Evolutionary conservation across 2,113 vertebrate species (phyloP), one percentile per base, ranked within the genome.

Genomic region (Gallinago paraguaiae): DNA sequence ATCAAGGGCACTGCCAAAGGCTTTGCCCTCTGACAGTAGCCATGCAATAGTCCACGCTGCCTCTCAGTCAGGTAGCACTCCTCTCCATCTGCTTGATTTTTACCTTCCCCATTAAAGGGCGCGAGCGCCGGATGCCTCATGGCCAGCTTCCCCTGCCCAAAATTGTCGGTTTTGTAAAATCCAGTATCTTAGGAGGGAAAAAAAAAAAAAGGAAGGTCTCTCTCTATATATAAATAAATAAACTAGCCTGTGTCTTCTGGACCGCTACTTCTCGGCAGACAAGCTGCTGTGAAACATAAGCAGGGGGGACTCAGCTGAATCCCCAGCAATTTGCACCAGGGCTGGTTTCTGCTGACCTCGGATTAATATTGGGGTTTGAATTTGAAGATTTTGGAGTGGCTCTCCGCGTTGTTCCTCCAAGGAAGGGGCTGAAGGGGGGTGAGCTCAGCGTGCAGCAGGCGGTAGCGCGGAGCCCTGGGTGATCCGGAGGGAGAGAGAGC

Each of bases 1-100:
- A 95, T 82, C 88, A 91, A 95, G 93, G 74, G 81, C 61, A 23
- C 81, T 84, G 84, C 72, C 77, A 92, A 72, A 87, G 89, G 87
- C 82, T 96, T 78, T 1, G 69, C 83, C 93, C 89, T 50, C 89
- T 94, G 77, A 59, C 90, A 91, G 79, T 18, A 81, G 59, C 74
- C 69, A 46, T 53, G 78, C 67, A 37, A 80, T 23, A 71, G 86
- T 6, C 82, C 57, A 43, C 3, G 0, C 57, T 31, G 68, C 82
- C 78, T 68, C 80, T 78, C 88, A n/a, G 80, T 64, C 82, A 90
- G 57, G 4, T 28, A 88, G 70, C 74, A 31, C 93, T 85, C 15
- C 22, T 79, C 89, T 82, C 86, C 89, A 82, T 69, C 81, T 85
- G 74, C 67, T 82, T 48, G 69, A 4, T 60, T 91, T 91, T 87